These are phyloP conservation scores for Nyctibius bracteatus DNA, from an alignment of 2,113 vertebrate species.

Conservation along the genomic window DNA sequence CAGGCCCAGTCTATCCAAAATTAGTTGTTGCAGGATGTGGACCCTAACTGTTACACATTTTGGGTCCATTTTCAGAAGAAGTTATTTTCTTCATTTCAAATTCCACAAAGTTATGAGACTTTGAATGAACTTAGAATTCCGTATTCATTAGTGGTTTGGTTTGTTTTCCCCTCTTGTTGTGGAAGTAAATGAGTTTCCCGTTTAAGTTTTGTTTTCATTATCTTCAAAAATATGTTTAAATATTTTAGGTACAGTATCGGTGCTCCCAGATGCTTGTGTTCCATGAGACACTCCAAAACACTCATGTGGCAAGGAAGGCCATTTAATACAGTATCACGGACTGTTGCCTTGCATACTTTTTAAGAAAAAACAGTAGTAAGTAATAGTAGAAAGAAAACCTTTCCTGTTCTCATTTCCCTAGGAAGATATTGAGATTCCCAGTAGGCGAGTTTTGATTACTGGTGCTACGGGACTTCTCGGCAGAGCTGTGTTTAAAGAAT, in stretches of 20 bases:
- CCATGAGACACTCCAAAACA: neutral
- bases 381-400: neutral
- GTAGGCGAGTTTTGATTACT: constrained; percentile 82
- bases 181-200: neutral
- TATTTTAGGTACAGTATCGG: neutral
- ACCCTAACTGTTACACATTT: neutral
- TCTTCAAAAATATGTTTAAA: neutral
- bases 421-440: constrained; percentile 81
- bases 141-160: neutral
- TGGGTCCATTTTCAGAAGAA: neutral
- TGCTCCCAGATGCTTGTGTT: neutral
- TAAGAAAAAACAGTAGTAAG: neutral
- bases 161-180: neutral
- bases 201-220: neutral
- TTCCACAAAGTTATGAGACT: neutral
- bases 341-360: neutral
- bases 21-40: neutral
- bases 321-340: neutral
- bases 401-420: neutral
- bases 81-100: neutral
- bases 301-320: neutral
- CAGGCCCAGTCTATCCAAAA: neutral
- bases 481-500: constrained; percentile 88
- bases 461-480: constrained; percentile 93
- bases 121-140: neutral